Base-by-base conservation (phyloP, 1,140 invertebrate species). In the Ptiloglossa arizonensis region DNA sequence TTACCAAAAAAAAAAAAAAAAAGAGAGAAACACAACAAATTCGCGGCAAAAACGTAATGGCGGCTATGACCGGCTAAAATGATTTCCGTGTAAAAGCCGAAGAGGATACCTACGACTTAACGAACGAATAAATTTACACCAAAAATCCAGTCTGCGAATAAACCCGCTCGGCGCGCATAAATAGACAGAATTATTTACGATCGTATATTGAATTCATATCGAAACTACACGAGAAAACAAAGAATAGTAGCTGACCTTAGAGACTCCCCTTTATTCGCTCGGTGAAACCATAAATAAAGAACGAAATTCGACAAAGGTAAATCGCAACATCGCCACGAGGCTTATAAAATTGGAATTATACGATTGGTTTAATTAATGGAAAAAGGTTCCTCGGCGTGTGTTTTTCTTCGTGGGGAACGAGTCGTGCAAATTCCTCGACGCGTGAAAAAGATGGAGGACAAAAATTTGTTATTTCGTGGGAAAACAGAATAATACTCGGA, bases 61-160 rank as follows among this genome's bases (percentile, higher is more conserved):
- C 19, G 22, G 13, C 35, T n/a, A 38, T 27, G 6, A 63, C 48
- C 1, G 64, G 52, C 48, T 50, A 41, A 69, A 76, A 76, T 76
- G 13, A 54, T 66, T 32, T n/a, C 5, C 64, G 41, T 19, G 73
- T 17, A 44, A 74, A 44, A 59, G 17, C 22, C 19, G 38, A 48
- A 15, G 9, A 35, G 27, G 29, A 46, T 38, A 41, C 41, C 41
- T 0, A 57, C 19, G 29, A 32, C 54, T 27, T 69, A 76, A 76
- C 59, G 54, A 68, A 32, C 22, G 73, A 69, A 59, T 69, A 69
- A 46, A 76, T 76, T 76, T 69, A 15, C 73, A 24, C 22, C 22
- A 57, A 59, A 69, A 76, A 50, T 76, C 50, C 68, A 50, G 57
- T 46, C 54, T 11, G 13, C 5, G 54, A 48, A 48, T 32, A 29